Base-by-base conservation (phyloP, 1,140 invertebrate species). In the Musca vetustissima region DNA sequence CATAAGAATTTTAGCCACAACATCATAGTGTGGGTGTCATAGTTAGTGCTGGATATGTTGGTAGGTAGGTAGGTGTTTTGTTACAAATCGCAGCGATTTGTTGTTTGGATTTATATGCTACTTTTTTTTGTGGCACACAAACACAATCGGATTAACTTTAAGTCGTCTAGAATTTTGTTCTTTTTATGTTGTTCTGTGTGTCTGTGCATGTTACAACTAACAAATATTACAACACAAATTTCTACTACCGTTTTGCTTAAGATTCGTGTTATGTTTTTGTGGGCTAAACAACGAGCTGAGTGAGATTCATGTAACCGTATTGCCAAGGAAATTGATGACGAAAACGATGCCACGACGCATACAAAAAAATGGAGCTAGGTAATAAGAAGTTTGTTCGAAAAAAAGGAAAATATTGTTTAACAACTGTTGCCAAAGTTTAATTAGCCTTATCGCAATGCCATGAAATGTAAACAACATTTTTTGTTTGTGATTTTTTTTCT, bases 381-480 rank as follows among this genome's bases (percentile, higher is more conserved):
- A 61, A n/a, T n/a, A 36, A 43, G 36, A 43, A 43, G 36, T 43
- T 8, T 43, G 36, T 4, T 43, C n/a, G n/a, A n/a, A n/a, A n/a
- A n/a, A n/a, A n/a, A n/a, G n/a, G 13, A 43, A 43, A 61, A 36
- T 61, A 61, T 61, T 61, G 57, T 61, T 61, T 61, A 61, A 61
- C 57, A 61, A 61, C 57, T 61, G 57, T 61, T 61, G 57, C 57
- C 57, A 61, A 61, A 61, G 57, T 61, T 43, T 25, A 61, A 61
- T 61, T 28, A 61, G 57, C 28, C 57, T 61, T 61, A 61, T 61
- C 57, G 32, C 36, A 19, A 36, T 36, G 53, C 22, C 25, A 28
- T 15, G 25, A 57, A 55, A 57, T 43, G 36, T 43, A 43, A 43
- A 43, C 36, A 43, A 43, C 36, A 43, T 43, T 43, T 43, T 43